Conservation (phyloP, 2,888 invertebrate genomes). For the Vannuccia rotundouncinata region DNA sequence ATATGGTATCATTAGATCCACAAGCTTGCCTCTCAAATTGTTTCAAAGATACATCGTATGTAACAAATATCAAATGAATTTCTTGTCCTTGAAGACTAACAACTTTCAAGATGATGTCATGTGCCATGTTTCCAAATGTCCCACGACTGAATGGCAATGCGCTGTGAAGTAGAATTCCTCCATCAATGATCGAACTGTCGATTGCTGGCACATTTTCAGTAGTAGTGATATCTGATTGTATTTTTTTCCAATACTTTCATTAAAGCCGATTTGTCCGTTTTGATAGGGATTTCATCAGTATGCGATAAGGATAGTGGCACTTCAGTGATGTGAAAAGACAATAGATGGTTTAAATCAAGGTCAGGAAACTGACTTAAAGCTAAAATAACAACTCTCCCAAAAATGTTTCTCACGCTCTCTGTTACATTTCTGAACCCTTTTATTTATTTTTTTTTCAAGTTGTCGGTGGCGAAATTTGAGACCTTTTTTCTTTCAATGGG, state of each 20-base stretch:
- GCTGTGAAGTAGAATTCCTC: constrained; percentile 7
- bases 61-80: constrained; percentile 11
- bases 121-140: neutral
- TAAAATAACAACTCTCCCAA: neutral
- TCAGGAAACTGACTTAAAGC: neutral
- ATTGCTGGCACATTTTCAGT: constrained; percentile 1
- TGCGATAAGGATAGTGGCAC: constrained; percentile 4
- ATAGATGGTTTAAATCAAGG: neutral
- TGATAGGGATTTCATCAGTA: neutral
- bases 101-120: neutral
- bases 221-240: neutral
- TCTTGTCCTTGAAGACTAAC: neutral
- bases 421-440: neutral
- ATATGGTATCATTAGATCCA: constrained; percentile 5
- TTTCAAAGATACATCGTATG: constrained; percentile 4
- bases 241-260: constrained; percentile 4
- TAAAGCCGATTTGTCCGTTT: neutral
- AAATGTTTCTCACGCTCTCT: neutral
- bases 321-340: constrained; percentile 5
- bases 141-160: neutral
- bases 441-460: neutral
- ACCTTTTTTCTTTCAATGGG: neutral
- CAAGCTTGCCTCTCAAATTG: constrained; percentile 23
- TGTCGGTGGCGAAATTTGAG: neutral
- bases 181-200: neutral